A percentile compares a stretch with the other conserved stretches of the same genome.
These are phyloP conservation scores for Euthynnus affinis DNA, from an alignment of 2,797 vertebrate genomes.

Conservation along the genomic window DNA sequence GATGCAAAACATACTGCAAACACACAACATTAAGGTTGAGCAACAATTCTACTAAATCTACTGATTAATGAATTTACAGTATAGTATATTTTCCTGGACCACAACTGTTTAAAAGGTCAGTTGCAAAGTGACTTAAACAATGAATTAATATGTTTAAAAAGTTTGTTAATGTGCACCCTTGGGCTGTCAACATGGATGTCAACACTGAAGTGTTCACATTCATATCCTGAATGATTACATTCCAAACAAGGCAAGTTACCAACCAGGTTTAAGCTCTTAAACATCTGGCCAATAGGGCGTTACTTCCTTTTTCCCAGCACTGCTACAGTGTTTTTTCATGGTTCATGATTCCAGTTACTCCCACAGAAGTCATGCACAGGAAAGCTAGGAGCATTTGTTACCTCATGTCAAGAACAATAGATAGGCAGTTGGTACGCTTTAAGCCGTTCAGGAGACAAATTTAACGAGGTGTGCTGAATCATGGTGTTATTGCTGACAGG, in stretches of 20 bases:
- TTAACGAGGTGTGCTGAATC: slow-evolving; percentile 1
- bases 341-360: slow-evolving; percentile 66
- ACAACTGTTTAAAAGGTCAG: neutral
- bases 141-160: neutral
- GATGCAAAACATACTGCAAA: neutral
- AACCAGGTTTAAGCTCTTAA: slow-evolving; percentile 40
- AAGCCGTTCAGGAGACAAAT: slow-evolving; percentile 18
- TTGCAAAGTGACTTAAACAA: neutral
- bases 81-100: neutral
- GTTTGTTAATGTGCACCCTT: neutral
- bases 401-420: slow-evolving; percentile 66
- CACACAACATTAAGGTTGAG: neutral
- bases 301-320: slow-evolving; percentile 80
- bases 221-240: slow-evolving; percentile 69
- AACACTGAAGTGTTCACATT: slow-evolving; percentile 22
- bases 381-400: slow-evolving; percentile 51
- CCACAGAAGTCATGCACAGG: slow-evolving; percentile 67
- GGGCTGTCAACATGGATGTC: slow-evolving; percentile 3
- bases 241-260: slow-evolving; percentile 56
- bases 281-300: slow-evolving; percentile 68
- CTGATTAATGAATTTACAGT: neutral
- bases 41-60: neutral
- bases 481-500: neutral
- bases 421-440: neutral
- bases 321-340: slow-evolving; percentile 43